A percentile compares a stretch with the other conserved stretches of the same genome.
Evolutionary conservation across 2,113 vertebrate genomes (phyloP).

Genomic region (Pedionomus torquatus): DNA sequence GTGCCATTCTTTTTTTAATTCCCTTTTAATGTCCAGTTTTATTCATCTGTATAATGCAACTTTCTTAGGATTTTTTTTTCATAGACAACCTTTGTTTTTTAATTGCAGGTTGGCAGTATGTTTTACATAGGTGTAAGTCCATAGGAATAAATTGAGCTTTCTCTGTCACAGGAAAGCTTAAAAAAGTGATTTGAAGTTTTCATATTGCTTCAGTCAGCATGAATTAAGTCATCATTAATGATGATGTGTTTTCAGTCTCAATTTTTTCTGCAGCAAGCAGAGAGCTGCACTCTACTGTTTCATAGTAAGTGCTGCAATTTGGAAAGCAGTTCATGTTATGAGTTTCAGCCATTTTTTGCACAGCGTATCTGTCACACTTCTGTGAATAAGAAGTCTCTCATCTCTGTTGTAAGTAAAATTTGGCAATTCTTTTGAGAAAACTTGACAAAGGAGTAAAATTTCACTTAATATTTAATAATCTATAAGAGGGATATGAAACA

Average conservation of each 20-base stretch:
- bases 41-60: background rate
- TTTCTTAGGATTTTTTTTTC: background rate
- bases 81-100: background rate
- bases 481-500: background rate
- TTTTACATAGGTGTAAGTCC: background rate
- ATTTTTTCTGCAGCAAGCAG: background rate
- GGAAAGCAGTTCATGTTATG: background rate
- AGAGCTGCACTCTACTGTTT: background rate
- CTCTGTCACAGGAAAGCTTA: background rate
- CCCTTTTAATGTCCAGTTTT: background rate
- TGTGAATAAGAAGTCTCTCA: background rate
- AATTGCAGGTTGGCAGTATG: background rate
- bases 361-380: background rate
- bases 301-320: background rate
- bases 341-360: slow-evolving; percentile 19
- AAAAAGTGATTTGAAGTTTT: background rate
- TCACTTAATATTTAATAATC: background rate
- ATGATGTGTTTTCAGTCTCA: background rate
- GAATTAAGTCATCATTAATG: background rate
- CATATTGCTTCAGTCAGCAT: background rate
- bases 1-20: background rate
- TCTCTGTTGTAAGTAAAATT: background rate
- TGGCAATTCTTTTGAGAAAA: background rate
- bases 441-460: background rate
- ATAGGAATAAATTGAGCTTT: background rate